Evolutionary conservation across 2,888 invertebrate species (phyloP), one percentile per base, ranked within the genome.

Genomic region (Melanargia galathea): DNA sequence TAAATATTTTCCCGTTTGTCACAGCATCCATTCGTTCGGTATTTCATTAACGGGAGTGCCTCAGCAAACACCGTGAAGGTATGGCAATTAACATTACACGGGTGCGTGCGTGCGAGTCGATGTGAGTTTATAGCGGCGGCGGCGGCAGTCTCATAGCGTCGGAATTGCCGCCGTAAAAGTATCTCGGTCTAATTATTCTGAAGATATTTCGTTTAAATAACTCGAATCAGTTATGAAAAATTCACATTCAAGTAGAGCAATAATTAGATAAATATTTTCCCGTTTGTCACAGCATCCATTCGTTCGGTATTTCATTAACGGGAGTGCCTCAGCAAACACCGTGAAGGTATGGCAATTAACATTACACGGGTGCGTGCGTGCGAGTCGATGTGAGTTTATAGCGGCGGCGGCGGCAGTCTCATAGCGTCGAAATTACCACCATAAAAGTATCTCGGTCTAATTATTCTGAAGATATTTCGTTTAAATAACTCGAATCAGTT

Each of bases 81-180:
- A 64, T 48, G 62, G 57, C 62, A 62, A 64, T 62, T 64, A 62
- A 64, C 57, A 48, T 62, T 51, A 62, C 51, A n/a, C 45, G 35
- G 30, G 45, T 30, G 57, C 52, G 20, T 35, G 13, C 52, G 2
- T 0, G 11, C 5, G 35, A 11, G 11, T 22, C 48, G 48, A 46
- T 22, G 45, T 16, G 20, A 20, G 33, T 52, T 22, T 33, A 13
- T 35, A 52, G 52, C 52, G 33, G 10, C 2, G 16, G 51, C n/a
- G n/a, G n/a, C n/a, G n/a, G 26, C 13, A 35, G 35, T 35, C 26
- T 49, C 35, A 51, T 51, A 33, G 51, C 33, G 52, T 20, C 13
- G 35, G 52, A 52, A 52, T 52, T 35, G 13, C 33, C 33, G 13
- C 18, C 35, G 13, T 52, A 52, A 52, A 52, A 20, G 52, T 35